Evolutionary conservation across 2,888 invertebrate genomes (phyloP), one percentile per base, ranked within the genome.

Genomic region (Spisula subtruncata): DNA sequence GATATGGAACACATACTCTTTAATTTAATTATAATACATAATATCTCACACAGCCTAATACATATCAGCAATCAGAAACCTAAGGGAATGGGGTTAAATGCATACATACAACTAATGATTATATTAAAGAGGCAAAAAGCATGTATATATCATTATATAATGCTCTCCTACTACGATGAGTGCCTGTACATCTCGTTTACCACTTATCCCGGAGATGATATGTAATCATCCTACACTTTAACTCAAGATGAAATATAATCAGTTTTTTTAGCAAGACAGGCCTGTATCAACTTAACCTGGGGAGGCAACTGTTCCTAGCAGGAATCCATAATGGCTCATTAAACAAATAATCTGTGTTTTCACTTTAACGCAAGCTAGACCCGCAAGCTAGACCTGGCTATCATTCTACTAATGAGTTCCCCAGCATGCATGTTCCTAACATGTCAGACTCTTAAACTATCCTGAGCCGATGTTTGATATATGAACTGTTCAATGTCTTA

Each of bases 231-330:
- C 2, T 8, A 2, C 8, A 41, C 41, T 41, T 41, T 41, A 41
- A 41, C 41, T 41, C 41, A 41, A 41, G 41, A 41, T 41, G 83
- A 85, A 86, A 91, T 87, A 87, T 87, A 87, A 87, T 25, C 2
- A 66, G n/a, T 25, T 89, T 89, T 91, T 85, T 91, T 85, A 87
- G 89, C n/a, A 91, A 85, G 71, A 0, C 82, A 85, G 81, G 60
- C 87, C 87, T 87, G 86, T 89, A 84, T 32, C 25, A 82, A 46
- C 46, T 51, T 32, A 82, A 29, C 75, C 85, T 82, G 82, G 88
- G 85, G 82, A 29, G 48, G 60, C 48, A 82, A 85, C 85, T 75
- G 54, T 35, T 79, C 29, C 16, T 32, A 20, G 51, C 5, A 66
- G 25, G 75, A 5, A 54, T 80, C 35, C 41, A 85, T 80, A 35